Conservation (phyloP, 1,140 invertebrate genomes). For the Drosophila burlai region DNA sequence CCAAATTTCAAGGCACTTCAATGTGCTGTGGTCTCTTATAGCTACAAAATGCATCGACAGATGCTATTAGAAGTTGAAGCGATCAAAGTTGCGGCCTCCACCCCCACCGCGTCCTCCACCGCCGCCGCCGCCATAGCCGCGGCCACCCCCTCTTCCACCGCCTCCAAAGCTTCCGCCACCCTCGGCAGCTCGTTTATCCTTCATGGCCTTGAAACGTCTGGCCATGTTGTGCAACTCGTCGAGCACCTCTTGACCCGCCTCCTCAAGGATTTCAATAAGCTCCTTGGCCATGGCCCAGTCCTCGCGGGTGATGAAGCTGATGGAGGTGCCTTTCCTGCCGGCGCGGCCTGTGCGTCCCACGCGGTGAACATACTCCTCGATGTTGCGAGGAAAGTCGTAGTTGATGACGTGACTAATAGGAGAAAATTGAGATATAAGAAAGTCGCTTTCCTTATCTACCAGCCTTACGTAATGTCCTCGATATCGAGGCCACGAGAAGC, state of each 20-base stretch:
- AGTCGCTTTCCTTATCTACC: too few species aligned
- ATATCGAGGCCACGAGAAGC: slow-evolving; percentile 97
- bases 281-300: slow-evolving; percentile 93
- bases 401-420: slow-evolving; percentile 89
- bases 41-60: slow-evolving; percentile 6
- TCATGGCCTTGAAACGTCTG: slow-evolving; percentile 88
- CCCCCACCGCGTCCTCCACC: slow-evolving; percentile 10
- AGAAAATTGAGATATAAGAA: background rate
- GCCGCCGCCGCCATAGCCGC: slow-evolving; percentile 7
- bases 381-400: slow-evolving; percentile 95
- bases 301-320: slow-evolving; percentile 91
- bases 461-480: slow-evolving; percentile 93
- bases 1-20: slow-evolving; percentile 46
- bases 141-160: slow-evolving; percentile 26
- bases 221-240: slow-evolving; percentile 90
- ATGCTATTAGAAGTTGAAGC: slow-evolving; percentile 6
- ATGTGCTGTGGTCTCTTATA: slow-evolving; percentile 33
- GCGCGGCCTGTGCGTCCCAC: slow-evolving; percentile 96
- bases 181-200: slow-evolving; percentile 86
- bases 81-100: slow-evolving; percentile 18
- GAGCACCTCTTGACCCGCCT: slow-evolving; percentile 91
- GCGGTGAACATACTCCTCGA: slow-evolving; percentile 96
- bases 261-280: slow-evolving; percentile 93
- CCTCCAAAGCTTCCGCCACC: slow-evolving; percentile 57
- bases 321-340: slow-evolving; percentile 92